Base-by-base conservation (phyloP, 2,113 vertebrate genomes). In the Phainopepla nitens region DNA sequence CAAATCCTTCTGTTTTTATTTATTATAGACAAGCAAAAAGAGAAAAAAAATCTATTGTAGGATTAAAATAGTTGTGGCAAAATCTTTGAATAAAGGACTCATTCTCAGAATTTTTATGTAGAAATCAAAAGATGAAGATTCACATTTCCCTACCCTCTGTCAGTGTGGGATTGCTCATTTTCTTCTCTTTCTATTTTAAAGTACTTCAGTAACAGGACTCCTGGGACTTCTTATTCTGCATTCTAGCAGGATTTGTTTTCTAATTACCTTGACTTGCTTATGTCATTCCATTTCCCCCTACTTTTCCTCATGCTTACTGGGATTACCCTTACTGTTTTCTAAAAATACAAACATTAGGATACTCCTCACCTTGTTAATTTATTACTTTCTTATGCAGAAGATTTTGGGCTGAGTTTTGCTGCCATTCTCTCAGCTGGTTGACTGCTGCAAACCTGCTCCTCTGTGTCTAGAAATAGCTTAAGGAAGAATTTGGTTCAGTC, bases 391-490 rank as follows among this genome's bases (percentile, higher is more conserved):
- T 70, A 36, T 19, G 35, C 50, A 62, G 51, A 70, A 58, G 27
- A 54, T 12, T 82, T 69, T 66, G 29, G 87, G 54, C 47, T 17
- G 70, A 73, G 21, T 82, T 94, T 85, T 62, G 24, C 36, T 82
- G 35, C 68, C 21, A 3, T 91, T 75, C 82, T 93, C 47, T 69
- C 41, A 27, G 45, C 70, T 11, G 7, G 11, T 60, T 91, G 50
- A 42, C 35, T 77, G 68, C 68, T 80, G 79, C 75, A 86, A 80
- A 89, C 66, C 19, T 80, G 56, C 60, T 83, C 27, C 35, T 83
- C 73, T 60, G 23, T 69, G 25, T 80, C 91, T 71, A 86, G 75
- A 93, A 96, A 96, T 81, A 96, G 86, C 76, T 77, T 73, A 33
- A 77, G 36, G 71, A 88, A 80, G 76, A 96, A 95, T 93, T 92